phyloP scores from a whole-genome alignment of 2,888 invertebrate species.

The Synergus itoensis region DNA sequence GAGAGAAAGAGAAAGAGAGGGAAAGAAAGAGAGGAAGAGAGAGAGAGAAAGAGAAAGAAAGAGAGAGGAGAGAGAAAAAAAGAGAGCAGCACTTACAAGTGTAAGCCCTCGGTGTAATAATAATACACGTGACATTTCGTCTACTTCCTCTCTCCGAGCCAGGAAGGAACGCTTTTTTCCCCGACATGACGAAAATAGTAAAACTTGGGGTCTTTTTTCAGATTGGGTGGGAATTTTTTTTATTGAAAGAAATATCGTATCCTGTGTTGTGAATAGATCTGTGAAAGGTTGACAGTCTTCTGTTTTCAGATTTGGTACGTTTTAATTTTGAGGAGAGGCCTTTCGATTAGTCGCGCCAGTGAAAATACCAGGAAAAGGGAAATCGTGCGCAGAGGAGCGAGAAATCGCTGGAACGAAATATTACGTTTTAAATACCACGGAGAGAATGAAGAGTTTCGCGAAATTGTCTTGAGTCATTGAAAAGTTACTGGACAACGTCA shows the following conservation, averaged over 20 bases:
- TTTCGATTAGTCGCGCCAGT: conserved; percentile 57
- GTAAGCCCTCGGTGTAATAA: conserved; percentile 18
- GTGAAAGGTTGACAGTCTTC: not conserved
- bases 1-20: conserved; percentile 36
- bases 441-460: not conserved
- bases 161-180: conserved; percentile 38
- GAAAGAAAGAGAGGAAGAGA: conserved; percentile 17
- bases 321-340: conserved; percentile 17
- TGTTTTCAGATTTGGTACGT: not conserved
- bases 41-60: not conserved
- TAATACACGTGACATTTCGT: conserved; percentile 11
- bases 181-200: conserved; percentile 43
- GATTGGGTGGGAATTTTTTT: conserved; percentile 41
- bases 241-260: conserved; percentile 59
- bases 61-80: conserved; percentile 24
- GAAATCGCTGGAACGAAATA: conserved; percentile 32
- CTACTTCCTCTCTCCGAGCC: not conserved
- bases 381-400: conserved; percentile 48
- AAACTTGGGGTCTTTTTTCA: conserved; percentile 2
- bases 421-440: not conserved
- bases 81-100: conserved; percentile 14
- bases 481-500: not conserved
- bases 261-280: conserved; percentile 50
- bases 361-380: conserved; percentile 55
- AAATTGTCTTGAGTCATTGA: not conserved